phyloP scores from a whole-genome alignment of 2,113 vertebrate species.

The Gallinago jamesoni region DNA sequence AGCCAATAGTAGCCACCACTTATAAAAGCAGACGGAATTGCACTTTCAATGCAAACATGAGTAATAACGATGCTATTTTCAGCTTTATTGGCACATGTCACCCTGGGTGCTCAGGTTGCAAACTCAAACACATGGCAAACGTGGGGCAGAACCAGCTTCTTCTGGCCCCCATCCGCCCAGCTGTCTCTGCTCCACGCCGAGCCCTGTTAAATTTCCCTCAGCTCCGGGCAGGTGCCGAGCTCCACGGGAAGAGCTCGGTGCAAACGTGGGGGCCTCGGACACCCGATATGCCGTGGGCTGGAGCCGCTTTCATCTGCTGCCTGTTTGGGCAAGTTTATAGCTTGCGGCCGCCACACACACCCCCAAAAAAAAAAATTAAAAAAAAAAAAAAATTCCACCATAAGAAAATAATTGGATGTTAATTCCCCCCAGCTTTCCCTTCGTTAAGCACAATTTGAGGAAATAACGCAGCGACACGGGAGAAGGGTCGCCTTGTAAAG shows the following conservation, averaged over 20 bases:
- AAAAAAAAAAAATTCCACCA: neutral
- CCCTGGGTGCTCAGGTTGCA: neutral
- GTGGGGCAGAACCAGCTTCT: neutral
- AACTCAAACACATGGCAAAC: neutral
- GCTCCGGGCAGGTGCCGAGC: constrained; percentile 5
- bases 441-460: neutral
- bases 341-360: neutral
- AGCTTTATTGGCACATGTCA: neutral
- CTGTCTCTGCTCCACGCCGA: neutral
- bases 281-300: neutral
- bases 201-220: neutral
- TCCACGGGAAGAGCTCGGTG: neutral
- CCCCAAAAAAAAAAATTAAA: neutral
- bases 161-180: neutral
- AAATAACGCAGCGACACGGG: neutral
- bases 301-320: neutral
- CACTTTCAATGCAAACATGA: neutral
- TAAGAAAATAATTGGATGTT: constrained; percentile 26
- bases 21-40: neutral
- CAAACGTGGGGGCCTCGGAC: neutral
- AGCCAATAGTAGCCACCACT: neutral
- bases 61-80: neutral
- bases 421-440: constrained; percentile 30
- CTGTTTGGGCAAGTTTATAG: neutral
- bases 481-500: neutral